Base-by-base conservation (phyloP, 1,140 invertebrate genomes). In the Thereuonema tuberculata region DNA sequence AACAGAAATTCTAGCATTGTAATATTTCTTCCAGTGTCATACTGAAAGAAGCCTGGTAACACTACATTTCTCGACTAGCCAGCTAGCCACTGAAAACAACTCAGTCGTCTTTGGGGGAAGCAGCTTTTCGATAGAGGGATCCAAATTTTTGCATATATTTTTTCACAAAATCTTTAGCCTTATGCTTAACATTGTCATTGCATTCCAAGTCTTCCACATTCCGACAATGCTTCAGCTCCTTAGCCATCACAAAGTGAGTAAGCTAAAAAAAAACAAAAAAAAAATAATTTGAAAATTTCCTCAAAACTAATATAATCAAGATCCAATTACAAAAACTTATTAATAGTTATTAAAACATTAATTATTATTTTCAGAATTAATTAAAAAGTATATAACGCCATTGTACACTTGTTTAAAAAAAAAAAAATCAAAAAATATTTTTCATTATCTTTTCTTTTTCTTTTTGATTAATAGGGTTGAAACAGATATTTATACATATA, bases 141-240 rank as follows among this genome's bases (percentile, higher is more conserved):
- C 77, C 90, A 76, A 90, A 95, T 74, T 93, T 93, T 9, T 81
- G 81, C 93, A 98, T 98, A 71, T 97, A 98, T 71, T 94, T 95
- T 65, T 82, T 84, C 23, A 98, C 88, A 74, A 90, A 98, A 72
- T 94, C 93, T 71, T 86, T 88, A 1, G 92, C 89, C 76, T 97
- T 97, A 61, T 86, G 82, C 64, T 88, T 89, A 0, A 97, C 93
- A 62, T 88, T 93, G 59, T 96, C 91, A 62, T 89, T 93, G 64
- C 92, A 89, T 63, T 87, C 81, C 29, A 95, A 71, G 65, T 92
- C 86, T 66, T 93, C 89, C 0, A 90, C 85, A 57, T 82, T 84
- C 58, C 85, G 83, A 67, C 91, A 92, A 68, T 96, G 91, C 68
- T 93, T 93, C 69, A 94, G 73, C 73, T 97, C 93, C 76, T 98